Base-by-base conservation (phyloP, 2,113 vertebrate genomes). In the Chloropsis cyanopogon region DNA sequence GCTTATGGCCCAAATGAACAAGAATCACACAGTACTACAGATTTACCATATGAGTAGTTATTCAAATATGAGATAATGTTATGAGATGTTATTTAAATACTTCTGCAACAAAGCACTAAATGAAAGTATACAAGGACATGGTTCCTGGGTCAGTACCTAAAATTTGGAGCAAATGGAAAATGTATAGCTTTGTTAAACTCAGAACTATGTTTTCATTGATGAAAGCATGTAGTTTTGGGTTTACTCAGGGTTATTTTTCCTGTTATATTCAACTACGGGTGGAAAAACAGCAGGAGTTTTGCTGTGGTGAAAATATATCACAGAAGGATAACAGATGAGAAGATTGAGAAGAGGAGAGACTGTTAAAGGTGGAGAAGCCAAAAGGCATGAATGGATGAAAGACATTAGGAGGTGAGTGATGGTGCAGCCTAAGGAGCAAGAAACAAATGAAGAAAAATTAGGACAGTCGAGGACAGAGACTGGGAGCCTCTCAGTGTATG, bases 171-270 rank as follows among this genome's bases (percentile, higher is more conserved):
- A 86, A 88, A 73, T 6, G 9, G 7, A 26, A 37, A 22, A 54
- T 42, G 4, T 22, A 61, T 9, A 47, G 14, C 10, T 85, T 80
- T 28, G 10, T 54, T 66, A 37, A 63, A 73, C 7, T 41, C 7
- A 18, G 24, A 21, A 50, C 18, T 63, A 2, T 14, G 33, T 39
- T 81, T 85, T 47, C 47, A 7, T 33, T 82, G 47, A 18, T 52
- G 47, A 92, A 83, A 71, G 7, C 22, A 26, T 31, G 50, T 37
- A 68, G 8, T 35, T 52, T 9, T 16, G 21, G 12, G 35, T 29
- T 79, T 54, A 19, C 7, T 28, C 0, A 0, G 4, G 2, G 2
- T 7, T 14, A 41, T 10, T 28, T 26, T 42, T 24, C 12, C 24
- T 26, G 8, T 68, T 76, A n/a, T 44, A 61, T 15, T 68, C 46